phyloP scores from a whole-genome alignment of 2,888 invertebrate genomes.

The Phalera bucephala region DNA sequence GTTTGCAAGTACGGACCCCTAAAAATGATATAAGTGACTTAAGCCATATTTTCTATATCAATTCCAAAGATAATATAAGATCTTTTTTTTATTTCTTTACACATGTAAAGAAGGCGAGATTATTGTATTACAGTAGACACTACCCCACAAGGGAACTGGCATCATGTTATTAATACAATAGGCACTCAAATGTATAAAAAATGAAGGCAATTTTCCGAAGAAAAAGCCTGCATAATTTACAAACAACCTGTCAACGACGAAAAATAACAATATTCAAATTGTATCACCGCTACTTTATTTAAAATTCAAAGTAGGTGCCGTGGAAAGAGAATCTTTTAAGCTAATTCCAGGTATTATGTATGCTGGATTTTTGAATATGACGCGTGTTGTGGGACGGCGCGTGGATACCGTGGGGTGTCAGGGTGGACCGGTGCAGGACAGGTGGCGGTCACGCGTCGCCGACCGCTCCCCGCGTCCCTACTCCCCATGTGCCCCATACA shows the following conservation, averaged over 20 bases:
- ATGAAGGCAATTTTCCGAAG: too few species aligned
- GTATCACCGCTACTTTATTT: conserved; percentile 17
- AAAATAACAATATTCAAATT: conserved; percentile 20
- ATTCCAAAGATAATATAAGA: too few species aligned
- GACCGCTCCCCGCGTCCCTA: conserved; percentile 38
- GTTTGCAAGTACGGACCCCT: too few species aligned
- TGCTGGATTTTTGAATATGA: conserved; percentile 70
- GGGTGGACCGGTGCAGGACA: conserved; percentile 61
- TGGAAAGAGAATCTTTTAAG: conserved; percentile 30
- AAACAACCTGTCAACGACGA: conserved; percentile 1
- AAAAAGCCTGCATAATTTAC: background rate
- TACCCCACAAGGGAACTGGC: too few species aligned
- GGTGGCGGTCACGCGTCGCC: conserved; percentile 74
- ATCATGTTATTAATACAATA: too few species aligned
- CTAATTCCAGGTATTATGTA: conserved; percentile 48
- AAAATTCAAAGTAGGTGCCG: conserved; percentile 22
- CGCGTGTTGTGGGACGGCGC: conserved; percentile 37
- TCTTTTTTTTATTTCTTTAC: too few species aligned
- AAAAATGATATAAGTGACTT: too few species aligned
- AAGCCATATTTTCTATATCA: too few species aligned
- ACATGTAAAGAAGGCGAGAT: too few species aligned
- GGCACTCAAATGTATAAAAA: too few species aligned
- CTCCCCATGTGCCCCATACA: conserved; percentile 24
- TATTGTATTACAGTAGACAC: too few species aligned
- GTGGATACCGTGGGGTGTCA: conserved; percentile 41